These are phyloP conservation scores for Microtus ochrogaster DNA, from an alignment of 2,113 vertebrate species.

Conservation along the genomic window DNA sequence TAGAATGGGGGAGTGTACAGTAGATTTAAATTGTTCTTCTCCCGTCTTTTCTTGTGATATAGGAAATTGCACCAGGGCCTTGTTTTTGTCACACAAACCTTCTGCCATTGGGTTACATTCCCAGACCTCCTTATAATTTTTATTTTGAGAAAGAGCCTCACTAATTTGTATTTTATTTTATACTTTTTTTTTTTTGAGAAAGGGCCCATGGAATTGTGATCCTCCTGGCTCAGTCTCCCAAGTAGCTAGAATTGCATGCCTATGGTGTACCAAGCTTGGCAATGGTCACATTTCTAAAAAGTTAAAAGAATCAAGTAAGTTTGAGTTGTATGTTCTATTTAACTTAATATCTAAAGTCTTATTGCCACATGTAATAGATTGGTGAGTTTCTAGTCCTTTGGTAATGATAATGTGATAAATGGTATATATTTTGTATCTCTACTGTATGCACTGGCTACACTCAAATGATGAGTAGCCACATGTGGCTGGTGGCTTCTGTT, in stretches of 20 bases:
- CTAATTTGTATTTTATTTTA: background rate
- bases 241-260: background rate
- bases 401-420: background rate
- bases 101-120: background rate
- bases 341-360: background rate
- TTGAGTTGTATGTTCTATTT: slow-evolving; percentile 52
- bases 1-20: background rate
- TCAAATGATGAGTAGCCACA: background rate
- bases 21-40: background rate
- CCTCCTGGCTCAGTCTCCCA: background rate
- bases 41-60: background rate
- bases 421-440: background rate
- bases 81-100: background rate
- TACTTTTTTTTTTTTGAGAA: background rate
- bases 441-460: background rate
- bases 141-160: background rate
- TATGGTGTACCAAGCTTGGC: background rate
- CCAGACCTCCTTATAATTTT: background rate
- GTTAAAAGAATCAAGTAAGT: slow-evolving; percentile 26
- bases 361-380: slow-evolving; percentile 12
- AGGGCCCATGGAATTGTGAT: background rate
- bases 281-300: background rate
- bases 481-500: background rate
- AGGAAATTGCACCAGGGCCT: background rate
- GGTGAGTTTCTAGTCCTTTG: slow-evolving; percentile 10